phyloP scores from a whole-genome alignment of 2,797 vertebrate genomes.

The Mormyrops attenuatus region DNA sequence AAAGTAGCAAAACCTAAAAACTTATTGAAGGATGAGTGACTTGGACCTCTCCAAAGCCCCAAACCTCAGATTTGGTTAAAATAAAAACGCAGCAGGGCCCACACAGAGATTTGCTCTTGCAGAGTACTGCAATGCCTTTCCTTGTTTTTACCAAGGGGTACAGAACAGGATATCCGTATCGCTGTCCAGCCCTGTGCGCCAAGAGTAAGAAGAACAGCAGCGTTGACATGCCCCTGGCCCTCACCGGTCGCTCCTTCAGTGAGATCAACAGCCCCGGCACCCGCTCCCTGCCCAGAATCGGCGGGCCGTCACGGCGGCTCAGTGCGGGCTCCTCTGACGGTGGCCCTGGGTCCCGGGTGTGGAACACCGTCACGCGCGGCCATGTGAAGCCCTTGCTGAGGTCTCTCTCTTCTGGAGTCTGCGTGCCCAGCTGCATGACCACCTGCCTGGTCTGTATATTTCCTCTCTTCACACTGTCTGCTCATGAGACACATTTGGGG shows the following conservation, averaged over 20 bases:
- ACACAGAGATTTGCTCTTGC: background rate
- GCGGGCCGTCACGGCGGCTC: slow-evolving; percentile 85
- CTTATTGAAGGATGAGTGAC: background rate
- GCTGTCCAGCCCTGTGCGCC: slow-evolving; percentile 90
- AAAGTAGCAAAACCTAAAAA: background rate
- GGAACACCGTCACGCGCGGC: slow-evolving; percentile 99
- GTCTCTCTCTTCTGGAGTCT: slow-evolving; percentile 99
- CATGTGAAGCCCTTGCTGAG: slow-evolving; percentile 99
- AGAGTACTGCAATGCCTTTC: background rate
- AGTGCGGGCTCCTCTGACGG: slow-evolving; percentile 89
- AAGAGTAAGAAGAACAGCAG: slow-evolving; percentile 95
- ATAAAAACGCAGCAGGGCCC: background rate
- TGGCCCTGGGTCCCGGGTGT: slow-evolving; percentile 99
- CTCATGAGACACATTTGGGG: slow-evolving; percentile 60
- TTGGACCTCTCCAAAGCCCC: background rate
- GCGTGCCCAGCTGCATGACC: slow-evolving; percentile 99
- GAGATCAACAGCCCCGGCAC: slow-evolving; percentile 90
- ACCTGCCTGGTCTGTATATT: slow-evolving; percentile 99
- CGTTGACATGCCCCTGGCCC: slow-evolving; percentile 78
- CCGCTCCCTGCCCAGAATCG: slow-evolving; percentile 95
- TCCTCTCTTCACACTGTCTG: slow-evolving; percentile 89
- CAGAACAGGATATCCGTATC: slow-evolving; percentile 93
- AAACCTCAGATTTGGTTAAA: background rate
- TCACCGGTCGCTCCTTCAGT: slow-evolving; percentile 79
- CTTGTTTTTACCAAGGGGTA: slow-evolving; percentile 70